Evolutionary conservation across 2,888 invertebrate species (phyloP), one percentile per base, ranked within the genome.

Genomic region (Hirtodrosophila duncani): DNA sequence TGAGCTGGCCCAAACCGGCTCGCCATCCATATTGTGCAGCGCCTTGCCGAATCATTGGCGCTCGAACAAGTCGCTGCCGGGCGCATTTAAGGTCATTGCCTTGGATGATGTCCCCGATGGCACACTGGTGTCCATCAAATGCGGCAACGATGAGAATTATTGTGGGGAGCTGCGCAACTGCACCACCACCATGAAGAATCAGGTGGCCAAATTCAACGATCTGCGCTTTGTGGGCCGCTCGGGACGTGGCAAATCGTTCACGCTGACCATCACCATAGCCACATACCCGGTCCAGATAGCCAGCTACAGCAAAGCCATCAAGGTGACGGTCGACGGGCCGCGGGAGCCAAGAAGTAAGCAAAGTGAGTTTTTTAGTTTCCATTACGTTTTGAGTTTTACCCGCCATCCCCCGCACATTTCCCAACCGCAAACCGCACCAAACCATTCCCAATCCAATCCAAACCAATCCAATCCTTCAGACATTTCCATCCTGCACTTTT

Each of bases 291-390:
- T 90, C 63, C 98, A 98, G 89, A 92, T 98, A 17, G 96, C 98
- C 37, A 94, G 96, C 3, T 99, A 98, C 87, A 92, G 89, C 79
- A 98, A 98, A 86, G 98, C 98, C 42, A 99, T 99, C 87, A 99
- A 99, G 90, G 98, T 99, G 46, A 99, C 99, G 13, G 99, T 99
- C 20, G 99, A 99, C 84, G 99, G 99, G 79, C 99, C 99, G 0
- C 89, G 99, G 81, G 98, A 99, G 88, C 98, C 99, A 9, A 90
- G 98, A 88, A 96, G 96, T 69, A 98, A 97, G 88, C 95, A 96
- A 89, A 95, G 97, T 97, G 91, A 94, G 96, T 92, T 84, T 84
- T 77, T 83, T 84, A 78, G 81, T 83, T 84, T 83, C 67, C 56
- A 69, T 77, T 78, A 58, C 30, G 42, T 63, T 67, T 70, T 63